phyloP scores from a whole-genome alignment of 2,888 invertebrate genomes.

The Pseudoips prasinana region DNA sequence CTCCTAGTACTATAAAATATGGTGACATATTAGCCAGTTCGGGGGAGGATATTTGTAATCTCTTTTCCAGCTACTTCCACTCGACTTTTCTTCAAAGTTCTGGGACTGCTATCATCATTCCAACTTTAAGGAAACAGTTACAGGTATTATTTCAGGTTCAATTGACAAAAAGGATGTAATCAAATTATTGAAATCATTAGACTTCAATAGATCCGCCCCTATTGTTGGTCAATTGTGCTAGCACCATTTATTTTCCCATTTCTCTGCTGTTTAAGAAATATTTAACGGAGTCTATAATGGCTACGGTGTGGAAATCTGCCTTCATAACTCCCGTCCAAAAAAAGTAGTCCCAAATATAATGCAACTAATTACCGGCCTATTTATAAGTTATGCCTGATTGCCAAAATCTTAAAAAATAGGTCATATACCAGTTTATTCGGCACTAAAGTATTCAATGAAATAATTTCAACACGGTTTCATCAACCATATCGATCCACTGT shows the following conservation, averaged over 20 bases:
- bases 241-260: neutral
- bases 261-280: constrained; percentile 2
- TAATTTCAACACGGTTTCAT: constrained; percentile 6
- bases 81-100: neutral
- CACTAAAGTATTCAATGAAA: constrained; percentile 1
- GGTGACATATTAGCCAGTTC: neutral
- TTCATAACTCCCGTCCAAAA: neutral
- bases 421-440: constrained; percentile 1
- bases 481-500: constrained; percentile 6
- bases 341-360: neutral
- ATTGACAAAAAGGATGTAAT: neutral
- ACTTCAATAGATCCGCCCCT: neutral
- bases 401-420: constrained; percentile 6
- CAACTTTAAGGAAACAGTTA: neutral
- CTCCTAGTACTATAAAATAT: constrained; percentile 1
- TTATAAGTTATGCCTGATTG: constrained; percentile 4
- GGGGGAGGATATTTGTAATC: neutral
- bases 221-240: constrained; percentile 1
- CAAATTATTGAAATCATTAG: neutral
- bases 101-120: neutral
- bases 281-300: neutral
- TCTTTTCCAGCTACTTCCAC: constrained; percentile 1
- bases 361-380: neutral
- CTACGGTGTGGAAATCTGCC: constrained; percentile 1
- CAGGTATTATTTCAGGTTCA: neutral